Conservation (phyloP, 1,140 invertebrate species). For the Zaprionus capensis region DNA sequence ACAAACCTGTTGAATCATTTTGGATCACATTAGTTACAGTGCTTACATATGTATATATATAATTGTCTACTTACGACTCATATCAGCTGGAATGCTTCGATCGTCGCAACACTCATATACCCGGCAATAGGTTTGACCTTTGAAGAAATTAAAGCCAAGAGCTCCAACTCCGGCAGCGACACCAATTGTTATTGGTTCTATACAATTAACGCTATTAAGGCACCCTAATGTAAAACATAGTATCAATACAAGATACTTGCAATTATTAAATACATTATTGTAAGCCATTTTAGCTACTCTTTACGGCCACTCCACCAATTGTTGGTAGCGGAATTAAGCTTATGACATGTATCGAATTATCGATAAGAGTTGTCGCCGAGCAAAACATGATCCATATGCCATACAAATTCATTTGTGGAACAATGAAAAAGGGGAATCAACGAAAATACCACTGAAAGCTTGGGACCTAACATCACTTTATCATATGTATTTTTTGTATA, state of each 20-base stretch:
- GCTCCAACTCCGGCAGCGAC: slow-evolving; percentile 21
- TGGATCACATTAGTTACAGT: background rate
- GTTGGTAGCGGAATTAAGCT: background rate
- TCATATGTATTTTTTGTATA: no score
- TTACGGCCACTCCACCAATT: background rate
- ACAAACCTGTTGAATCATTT: slow-evolving; percentile 76
- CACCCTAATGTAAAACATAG: background rate
- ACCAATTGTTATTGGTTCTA: slow-evolving; percentile 55
- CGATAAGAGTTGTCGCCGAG: background rate
- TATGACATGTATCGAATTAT: slow-evolving; percentile 14
- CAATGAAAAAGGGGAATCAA: background rate
- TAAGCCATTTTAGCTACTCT: background rate
- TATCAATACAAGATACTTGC: background rate
- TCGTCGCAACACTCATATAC: slow-evolving; percentile 85
- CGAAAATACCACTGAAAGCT: background rate
- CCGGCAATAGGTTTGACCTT: slow-evolving; percentile 68
- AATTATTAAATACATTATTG: background rate
- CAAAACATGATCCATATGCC: background rate
- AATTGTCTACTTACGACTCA: slow-evolving; percentile 36
- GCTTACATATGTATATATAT: background rate
- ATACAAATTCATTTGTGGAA: background rate
- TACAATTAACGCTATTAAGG: slow-evolving; percentile 22
- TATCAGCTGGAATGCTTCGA: slow-evolving; percentile 80
- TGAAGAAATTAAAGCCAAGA: slow-evolving; percentile 34
- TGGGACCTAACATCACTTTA: no score